Percentiles rank a stretch among this genome's conserved stretches.
phyloP scores from a whole-genome alignment of 2,113 vertebrate species.

The Albula goreensis region DNA sequence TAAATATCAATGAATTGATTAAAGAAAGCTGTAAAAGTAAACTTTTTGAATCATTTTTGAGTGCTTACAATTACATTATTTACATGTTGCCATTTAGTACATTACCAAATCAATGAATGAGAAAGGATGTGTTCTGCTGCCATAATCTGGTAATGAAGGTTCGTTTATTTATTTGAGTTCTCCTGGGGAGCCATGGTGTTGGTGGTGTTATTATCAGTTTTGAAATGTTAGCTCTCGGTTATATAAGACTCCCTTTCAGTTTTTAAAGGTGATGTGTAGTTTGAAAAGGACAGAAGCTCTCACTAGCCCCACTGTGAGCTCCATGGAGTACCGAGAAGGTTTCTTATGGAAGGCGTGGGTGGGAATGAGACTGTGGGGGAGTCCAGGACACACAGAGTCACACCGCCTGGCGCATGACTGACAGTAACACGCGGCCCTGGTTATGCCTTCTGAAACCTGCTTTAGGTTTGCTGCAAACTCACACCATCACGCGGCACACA shows the following conservation, averaged over 20 bases:
- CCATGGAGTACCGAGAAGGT: not conserved
- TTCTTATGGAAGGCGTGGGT: slow-evolving; percentile 3
- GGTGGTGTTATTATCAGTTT: too few relatives aligned
- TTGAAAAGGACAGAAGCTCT: not conserved
- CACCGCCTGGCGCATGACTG: not conserved
- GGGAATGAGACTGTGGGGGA: slow-evolving; percentile 1
- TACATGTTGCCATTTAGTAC: too few relatives aligned
- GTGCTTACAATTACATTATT: too few relatives aligned
- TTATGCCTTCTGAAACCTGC: not conserved
- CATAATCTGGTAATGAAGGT: too few relatives aligned
- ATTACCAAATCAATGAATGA: too few relatives aligned
- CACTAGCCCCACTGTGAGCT: not conserved
- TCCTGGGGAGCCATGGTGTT: too few relatives aligned
- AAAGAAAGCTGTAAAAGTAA: too few relatives aligned
- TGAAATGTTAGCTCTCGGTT: too few relatives aligned
- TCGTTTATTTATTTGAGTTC: too few relatives aligned
- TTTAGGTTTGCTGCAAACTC: not conserved
- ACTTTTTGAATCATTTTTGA: too few relatives aligned
- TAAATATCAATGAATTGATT: too few relatives aligned
- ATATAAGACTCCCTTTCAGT: not conserved
- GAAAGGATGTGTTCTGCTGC: too few relatives aligned
- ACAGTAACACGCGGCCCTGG: slow-evolving; percentile 9
- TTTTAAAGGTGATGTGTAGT: not conserved
- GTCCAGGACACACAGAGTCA: not conserved
- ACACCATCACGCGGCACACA: not conserved